Base-by-base conservation (phyloP, 1,140 invertebrate species). In the Listronotus oregonensis region DNA sequence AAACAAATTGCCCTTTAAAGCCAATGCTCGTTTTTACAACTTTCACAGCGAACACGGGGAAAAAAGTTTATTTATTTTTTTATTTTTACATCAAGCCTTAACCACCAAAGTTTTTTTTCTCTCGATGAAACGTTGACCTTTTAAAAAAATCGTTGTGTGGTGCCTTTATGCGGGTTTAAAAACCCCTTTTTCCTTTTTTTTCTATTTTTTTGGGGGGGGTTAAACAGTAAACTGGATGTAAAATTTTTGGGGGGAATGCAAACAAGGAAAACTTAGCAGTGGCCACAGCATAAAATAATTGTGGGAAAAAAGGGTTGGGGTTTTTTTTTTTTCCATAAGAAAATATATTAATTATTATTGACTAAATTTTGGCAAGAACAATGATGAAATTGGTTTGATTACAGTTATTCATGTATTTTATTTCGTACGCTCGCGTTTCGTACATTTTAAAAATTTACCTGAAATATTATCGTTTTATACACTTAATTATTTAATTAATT, bases 191-290 rank as follows among this genome's bases (percentile, higher is more conserved):
- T 51, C 37, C 18, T 49, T 49, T 49, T 61, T 61, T 15, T 46
- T 46, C 58, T 61, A 61, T 61, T 61, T 61, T 61, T 61, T n/a
- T n/a, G n/a, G 58, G 58, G 58, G 46, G 40, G 58, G 51, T 61
- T 61, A 61, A 61, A 61, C 39, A 61, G 58, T 51, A 51, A 61
- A 61, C 47, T 51, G 18, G 47, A 37, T 40, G 58, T 51, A 61
- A 61, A n/a, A n/a, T n/a, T 61, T 61, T 61, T 46, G 51, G 31
- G 31, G 11, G n/a, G 56, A 17, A 47, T 1, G 46, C 46, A 27
- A 49, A 21, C 15, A 49, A 11, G 18, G 11, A 49, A 18, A 49
- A 27, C 18, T 49, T 49, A 49, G 8, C 5, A 49, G 34, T 10
- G 34, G 34, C 34, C 8, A 6, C 8, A 37, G 7, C 34, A 37